A percentile compares a stretch with the other conserved stretches of the same genome.
phyloP scores from a whole-genome alignment of 2,113 vertebrate species.

The Plotosus lineatus region DNA sequence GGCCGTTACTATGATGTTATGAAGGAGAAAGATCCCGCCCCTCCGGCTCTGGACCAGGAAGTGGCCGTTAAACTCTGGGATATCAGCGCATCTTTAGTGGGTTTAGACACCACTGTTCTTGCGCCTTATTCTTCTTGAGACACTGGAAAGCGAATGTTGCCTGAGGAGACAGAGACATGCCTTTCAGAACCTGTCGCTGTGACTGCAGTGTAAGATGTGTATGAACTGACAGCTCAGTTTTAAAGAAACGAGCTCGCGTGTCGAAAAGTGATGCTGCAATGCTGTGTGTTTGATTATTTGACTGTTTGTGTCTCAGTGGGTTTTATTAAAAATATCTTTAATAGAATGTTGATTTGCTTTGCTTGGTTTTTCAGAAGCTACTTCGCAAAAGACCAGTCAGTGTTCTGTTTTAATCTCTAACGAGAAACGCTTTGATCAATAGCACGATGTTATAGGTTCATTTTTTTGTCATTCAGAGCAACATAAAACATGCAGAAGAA shows the following conservation, averaged over 20 bases:
- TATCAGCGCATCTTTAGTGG: conserved; percentile 77
- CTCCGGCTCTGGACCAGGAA: conserved; percentile 76
- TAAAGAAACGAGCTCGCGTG: background rate
- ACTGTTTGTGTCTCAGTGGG: background rate
- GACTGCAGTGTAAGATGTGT: background rate
- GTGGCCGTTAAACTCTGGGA: conserved; percentile 76
- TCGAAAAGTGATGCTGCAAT: background rate
- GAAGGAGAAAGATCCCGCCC: conserved; percentile 76
- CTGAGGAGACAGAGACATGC: background rate
- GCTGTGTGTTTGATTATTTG: too few relatives aligned
- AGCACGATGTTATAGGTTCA: background rate
- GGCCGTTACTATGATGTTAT: conserved; percentile 82
- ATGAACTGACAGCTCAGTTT: background rate
- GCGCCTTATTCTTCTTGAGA: background rate
- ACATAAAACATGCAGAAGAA: background rate
- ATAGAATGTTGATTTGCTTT: background rate
- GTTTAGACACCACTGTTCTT: conserved; percentile 62
- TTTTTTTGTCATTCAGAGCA: background rate
- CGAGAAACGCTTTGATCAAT: background rate
- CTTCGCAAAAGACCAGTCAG: background rate
- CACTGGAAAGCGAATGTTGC: background rate
- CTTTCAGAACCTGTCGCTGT: background rate
- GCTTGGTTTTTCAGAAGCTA: background rate
- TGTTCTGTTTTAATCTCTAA: background rate
- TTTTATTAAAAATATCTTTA: background rate